Evolutionary conservation across 2,888 invertebrate species (phyloP).

Genomic region (Barypeithes pellucidus): DNA sequence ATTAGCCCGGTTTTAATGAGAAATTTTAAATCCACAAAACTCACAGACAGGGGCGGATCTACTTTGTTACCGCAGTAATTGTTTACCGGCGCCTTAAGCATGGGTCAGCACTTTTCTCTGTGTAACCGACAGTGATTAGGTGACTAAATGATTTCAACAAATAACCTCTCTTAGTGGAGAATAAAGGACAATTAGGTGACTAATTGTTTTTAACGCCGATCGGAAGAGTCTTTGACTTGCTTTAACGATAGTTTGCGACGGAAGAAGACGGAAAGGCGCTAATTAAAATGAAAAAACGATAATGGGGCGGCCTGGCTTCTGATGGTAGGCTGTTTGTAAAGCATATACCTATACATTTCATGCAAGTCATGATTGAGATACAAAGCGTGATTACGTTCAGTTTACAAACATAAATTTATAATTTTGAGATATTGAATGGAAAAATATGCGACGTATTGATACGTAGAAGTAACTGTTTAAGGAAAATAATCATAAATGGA

Average conservation of each 20-base stretch:
- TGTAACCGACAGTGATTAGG: slow-evolving; percentile 65
- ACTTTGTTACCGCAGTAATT: slow-evolving; percentile 64
- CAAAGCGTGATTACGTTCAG: slow-evolving; percentile 4
- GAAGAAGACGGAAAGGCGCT: slow-evolving; percentile 46
- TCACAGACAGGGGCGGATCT: slow-evolving; percentile 57
- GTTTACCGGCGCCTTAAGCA: slow-evolving; percentile 69
- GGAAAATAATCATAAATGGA: too few species aligned
- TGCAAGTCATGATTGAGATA: slow-evolving; percentile 36
- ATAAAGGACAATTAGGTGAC: slow-evolving; percentile 54
- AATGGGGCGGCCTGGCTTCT: slow-evolving; percentile 37
- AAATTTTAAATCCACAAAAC: slow-evolving; percentile 28
- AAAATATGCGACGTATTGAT: too few species aligned
- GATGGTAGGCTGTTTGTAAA: slow-evolving; percentile 37
- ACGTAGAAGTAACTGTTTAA: too few species aligned
- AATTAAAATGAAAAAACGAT: slow-evolving; percentile 46
- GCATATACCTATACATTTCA: slow-evolving; percentile 28
- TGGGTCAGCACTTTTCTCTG: slow-evolving; percentile 68
- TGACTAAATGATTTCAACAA: slow-evolving; percentile 70
- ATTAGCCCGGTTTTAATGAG: slow-evolving; percentile 11
- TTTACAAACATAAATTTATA: slow-evolving; percentile 1
- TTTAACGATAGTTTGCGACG: slow-evolving; percentile 46
- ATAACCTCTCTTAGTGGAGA: slow-evolving; percentile 50
- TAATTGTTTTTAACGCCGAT: slow-evolving; percentile 54
- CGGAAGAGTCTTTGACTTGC: slow-evolving; percentile 27
- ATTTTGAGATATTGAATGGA: too few species aligned